phyloP scores from a whole-genome alignment of 2,797 vertebrate species.

The Artibeus jamaicensis region DNA sequence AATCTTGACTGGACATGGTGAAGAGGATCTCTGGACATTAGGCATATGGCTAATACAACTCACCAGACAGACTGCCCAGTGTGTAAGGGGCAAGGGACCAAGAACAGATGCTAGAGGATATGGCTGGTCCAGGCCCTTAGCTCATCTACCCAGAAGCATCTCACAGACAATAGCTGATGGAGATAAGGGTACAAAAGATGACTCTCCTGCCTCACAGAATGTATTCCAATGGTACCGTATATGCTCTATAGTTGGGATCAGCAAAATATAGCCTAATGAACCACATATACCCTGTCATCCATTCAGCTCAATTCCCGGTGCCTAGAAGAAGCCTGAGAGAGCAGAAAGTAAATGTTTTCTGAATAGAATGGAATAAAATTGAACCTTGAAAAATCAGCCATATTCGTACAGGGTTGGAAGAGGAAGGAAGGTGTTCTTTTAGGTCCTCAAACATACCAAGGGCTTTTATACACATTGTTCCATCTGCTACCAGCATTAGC shows the following conservation, averaged over 20 bases:
- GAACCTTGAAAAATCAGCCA: background rate
- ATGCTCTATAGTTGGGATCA: background rate
- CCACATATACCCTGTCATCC: rapidly evolving
- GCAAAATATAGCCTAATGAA: background rate
- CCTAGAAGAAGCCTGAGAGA: background rate
- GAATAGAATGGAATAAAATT: background rate
- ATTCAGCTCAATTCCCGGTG: background rate
- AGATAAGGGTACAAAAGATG: background rate
- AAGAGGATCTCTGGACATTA: background rate
- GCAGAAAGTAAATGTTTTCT: background rate
- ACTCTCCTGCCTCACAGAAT: background rate
- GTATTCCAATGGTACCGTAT: rapidly evolving
- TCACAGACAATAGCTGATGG: background rate
- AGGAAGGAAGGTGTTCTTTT: background rate
- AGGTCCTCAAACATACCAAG: background rate
- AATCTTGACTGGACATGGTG: background rate
- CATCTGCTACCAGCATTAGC: background rate
- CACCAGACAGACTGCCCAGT: no score
- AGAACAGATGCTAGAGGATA: rapidly evolving
- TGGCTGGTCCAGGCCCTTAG: background rate
- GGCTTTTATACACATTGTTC: background rate
- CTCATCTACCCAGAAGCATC: background rate
- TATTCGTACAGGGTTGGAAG: background rate
- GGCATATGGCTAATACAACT: background rate
- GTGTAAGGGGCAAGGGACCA: rapidly evolving